Evolutionary conservation across 1,140 invertebrate genomes (phyloP).

Genomic region (Acyrthosiphon pisum): DNA sequence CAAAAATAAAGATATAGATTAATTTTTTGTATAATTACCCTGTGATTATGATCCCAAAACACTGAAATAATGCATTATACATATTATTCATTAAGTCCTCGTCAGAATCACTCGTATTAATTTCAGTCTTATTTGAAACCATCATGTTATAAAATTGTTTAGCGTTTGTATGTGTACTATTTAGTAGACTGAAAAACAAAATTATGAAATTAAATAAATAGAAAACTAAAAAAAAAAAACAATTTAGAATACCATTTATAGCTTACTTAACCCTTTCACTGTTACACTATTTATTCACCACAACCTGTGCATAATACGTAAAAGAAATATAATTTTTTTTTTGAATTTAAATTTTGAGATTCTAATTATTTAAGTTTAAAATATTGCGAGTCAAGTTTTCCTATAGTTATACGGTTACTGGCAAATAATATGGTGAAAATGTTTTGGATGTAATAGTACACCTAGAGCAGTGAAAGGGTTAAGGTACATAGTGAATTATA

Average conservation of each 20-base stretch:
- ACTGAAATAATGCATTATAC: conserved; percentile 88
- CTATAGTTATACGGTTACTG: too few relatives aligned
- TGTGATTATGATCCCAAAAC: conserved; percentile 88
- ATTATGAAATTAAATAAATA: neutral
- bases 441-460: too few relatives aligned
- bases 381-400: too few relatives aligned
- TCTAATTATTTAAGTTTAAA: too few relatives aligned
- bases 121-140: conserved; percentile 46
- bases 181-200: conserved; percentile 33
- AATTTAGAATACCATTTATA: neutral
- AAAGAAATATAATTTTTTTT: too few relatives aligned
- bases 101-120: conserved; percentile 39
- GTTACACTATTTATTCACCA: too few relatives aligned
- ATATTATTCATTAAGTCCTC: conserved; percentile 77
- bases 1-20: neutral
- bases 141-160: conserved; percentile 40
- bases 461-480: too few relatives aligned
- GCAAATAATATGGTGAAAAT: too few relatives aligned
- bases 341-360: too few relatives aligned
- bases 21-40: conserved; percentile 70
- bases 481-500: neutral
- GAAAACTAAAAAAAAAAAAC: too few relatives aligned
- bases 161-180: conserved; percentile 33
- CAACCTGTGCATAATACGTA: too few relatives aligned
- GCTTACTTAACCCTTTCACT: neutral